Conservation (phyloP, 2,888 invertebrate species). For the Ectropis crepuscularia region DNA sequence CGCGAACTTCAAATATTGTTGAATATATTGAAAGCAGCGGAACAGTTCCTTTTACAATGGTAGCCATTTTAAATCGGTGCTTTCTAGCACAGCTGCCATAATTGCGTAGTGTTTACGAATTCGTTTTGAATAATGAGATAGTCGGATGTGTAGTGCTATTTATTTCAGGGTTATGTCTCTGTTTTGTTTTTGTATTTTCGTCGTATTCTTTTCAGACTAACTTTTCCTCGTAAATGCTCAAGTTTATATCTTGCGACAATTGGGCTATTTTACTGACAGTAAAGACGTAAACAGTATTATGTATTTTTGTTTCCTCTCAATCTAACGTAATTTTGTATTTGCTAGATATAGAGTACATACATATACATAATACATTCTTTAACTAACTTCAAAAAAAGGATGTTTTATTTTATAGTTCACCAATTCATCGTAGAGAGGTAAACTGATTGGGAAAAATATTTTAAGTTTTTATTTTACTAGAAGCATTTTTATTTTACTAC, state of each 20-base stretch:
- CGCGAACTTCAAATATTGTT: not conserved
- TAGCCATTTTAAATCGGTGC: slow-evolving; percentile 21
- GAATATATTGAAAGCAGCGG: not conserved
- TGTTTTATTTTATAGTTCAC: too few relatives aligned
- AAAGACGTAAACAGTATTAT: not conserved
- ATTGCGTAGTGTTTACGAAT: slow-evolving; percentile 24
- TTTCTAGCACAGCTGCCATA: slow-evolving; percentile 10
- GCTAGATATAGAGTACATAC: not conserved
- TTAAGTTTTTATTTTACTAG: too few relatives aligned
- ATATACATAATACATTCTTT: too few relatives aligned
- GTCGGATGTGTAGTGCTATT: slow-evolving; percentile 19
- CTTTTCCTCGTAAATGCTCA: slow-evolving; percentile 6
- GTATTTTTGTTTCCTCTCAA: not conserved
- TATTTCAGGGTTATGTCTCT: slow-evolving; percentile 16
- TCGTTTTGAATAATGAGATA: slow-evolving; percentile 24
- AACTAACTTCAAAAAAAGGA: too few relatives aligned
- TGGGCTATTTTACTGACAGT: slow-evolving; percentile 9
- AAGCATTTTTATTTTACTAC: too few relatives aligned
- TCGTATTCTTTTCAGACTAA: slow-evolving; percentile 7
- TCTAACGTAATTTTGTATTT: not conserved
- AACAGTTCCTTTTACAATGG: slow-evolving; percentile 13
- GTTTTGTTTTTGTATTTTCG: slow-evolving; percentile 17
- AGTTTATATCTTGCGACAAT: slow-evolving; percentile 8
- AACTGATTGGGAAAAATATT: too few relatives aligned
- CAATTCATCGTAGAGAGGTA: too few relatives aligned